These are phyloP conservation scores for Halesus radiatus DNA, from an alignment of 1,140 invertebrate genomes.

Conservation along the genomic window DNA sequence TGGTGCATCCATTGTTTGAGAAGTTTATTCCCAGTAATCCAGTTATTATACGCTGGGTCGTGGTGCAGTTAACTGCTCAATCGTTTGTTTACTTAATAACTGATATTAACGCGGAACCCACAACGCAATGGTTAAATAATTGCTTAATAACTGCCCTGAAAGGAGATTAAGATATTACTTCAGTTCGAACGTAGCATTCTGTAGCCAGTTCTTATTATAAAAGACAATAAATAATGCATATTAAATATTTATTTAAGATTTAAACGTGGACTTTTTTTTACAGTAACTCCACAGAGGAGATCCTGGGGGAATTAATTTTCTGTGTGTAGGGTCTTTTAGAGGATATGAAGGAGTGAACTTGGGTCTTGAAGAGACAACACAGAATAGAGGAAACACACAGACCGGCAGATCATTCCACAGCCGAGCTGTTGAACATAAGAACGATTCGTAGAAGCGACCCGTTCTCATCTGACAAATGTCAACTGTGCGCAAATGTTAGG, in stretches of 20 bases:
- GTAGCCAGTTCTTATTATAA: neutral
- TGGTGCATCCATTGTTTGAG: neutral
- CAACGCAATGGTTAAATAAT: slow-evolving; percentile 26
- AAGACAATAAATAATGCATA: neutral
- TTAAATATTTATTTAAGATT: slow-evolving; percentile 14
- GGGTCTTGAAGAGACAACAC: too few species aligned
- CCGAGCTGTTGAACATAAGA: too few species aligned
- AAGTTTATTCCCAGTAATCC: neutral
- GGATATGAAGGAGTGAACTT: too few species aligned
- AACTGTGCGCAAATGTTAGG: too few species aligned
- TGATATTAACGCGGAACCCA: slow-evolving; percentile 24
- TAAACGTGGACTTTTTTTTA: too few species aligned
- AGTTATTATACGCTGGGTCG: neutral
- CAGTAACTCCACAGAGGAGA: too few species aligned
- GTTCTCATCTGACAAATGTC: too few species aligned
- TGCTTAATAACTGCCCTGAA: slow-evolving; percentile 26
- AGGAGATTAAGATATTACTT: slow-evolving; percentile 28
- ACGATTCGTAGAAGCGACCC: too few species aligned
- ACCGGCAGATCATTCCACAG: too few species aligned
- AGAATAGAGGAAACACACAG: too few species aligned
- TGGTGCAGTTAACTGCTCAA: slow-evolving; percentile 40
- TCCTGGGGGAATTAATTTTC: too few species aligned
- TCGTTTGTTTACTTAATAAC: slow-evolving; percentile 46
- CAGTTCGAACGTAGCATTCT: neutral
- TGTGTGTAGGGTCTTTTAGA: too few species aligned